Percentiles rank a stretch among this genome's conserved stretches.
These are phyloP conservation scores for Papilio gigon DNA, from an alignment of 2,888 invertebrate genomes.

Conservation along the genomic window DNA sequence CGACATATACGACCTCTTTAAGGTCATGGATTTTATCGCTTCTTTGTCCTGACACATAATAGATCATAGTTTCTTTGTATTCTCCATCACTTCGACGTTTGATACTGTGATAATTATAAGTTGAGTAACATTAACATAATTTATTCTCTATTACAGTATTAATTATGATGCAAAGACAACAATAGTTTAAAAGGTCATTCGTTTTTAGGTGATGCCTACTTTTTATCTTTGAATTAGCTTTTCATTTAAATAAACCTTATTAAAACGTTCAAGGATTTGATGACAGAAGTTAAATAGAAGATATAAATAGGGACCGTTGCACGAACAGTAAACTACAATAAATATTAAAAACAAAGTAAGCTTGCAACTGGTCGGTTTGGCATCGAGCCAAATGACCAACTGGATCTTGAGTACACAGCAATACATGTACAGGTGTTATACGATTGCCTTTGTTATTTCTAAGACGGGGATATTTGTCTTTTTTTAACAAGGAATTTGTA, in stretches of 20 bases:
- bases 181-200: too few relatives aligned
- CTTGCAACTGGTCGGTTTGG: background rate
- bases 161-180: too few relatives aligned
- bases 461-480: background rate
- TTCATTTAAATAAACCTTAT: too few relatives aligned
- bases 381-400: slow-evolving; percentile 10
- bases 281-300: background rate
- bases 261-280: too few relatives aligned
- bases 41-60: slow-evolving; percentile 24
- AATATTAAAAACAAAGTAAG: background rate
- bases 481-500: background rate
- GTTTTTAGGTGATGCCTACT: too few relatives aligned
- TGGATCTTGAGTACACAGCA: background rate
- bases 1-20: slow-evolving; percentile 39
- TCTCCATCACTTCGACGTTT: background rate
- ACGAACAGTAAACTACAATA: background rate
- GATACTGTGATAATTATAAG: background rate
- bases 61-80: slow-evolving; percentile 5
- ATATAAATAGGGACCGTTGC: background rate
- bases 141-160: too few relatives aligned
- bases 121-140: too few relatives aligned
- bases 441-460: background rate
- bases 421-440: background rate
- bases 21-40: slow-evolving; percentile 36
- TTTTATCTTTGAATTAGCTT: too few relatives aligned